Base-by-base conservation (phyloP, 2,797 vertebrate species). In the Odontamblyopus lacepedii region DNA sequence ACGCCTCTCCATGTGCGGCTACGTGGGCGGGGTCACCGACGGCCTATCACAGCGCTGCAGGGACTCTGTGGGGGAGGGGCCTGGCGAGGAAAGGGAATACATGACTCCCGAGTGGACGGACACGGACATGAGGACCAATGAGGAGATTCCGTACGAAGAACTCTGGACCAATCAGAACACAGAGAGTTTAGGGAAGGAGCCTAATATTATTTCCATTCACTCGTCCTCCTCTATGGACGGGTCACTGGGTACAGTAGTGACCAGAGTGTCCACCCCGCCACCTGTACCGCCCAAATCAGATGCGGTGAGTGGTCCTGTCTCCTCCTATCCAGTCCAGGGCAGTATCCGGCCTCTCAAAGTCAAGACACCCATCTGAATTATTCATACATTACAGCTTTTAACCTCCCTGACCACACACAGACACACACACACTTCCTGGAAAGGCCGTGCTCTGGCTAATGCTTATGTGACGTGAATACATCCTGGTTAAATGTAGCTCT, bases 71-170 rank as follows among this genome's bases (percentile, higher is more conserved):
- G 91, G 88, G 30, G 94, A 95, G 5, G 91, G 88, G 4, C 88
- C 91, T 3, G 90, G 88, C 50, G 92, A 93, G 44, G 96, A 98
- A 13, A 90, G 96, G 63, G 97, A 98, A 69, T 98, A 98, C 50
- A 77, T 97, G 90, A 97, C 92, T 9, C 97, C 97, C 0, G 96
- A 98, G 74, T 98, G 97, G 97, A 92, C 95, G 0, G 91, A 95
- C 57, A 92, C 90, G 4, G 91, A 95, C 23, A 92, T 95, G 84
- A 93, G 95, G 85, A 92, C 89, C 77, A 90, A 79, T 61, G 94
- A 96, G 79, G 97, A 98, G 85, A 97, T 98, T 75, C 97, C 97
- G 4, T 99, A 99, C 15, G 98, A 99, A 91, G 98, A 99, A 88
- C 94, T 99, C 26, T 99, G 98, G 98, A 92, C 94, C 88, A 95